Percentiles rank a stretch among this genome's conserved stretches.
These are phyloP conservation scores for Drosophila repleta DNA, from an alignment of 1,140 invertebrate species.

Conservation along the genomic window DNA sequence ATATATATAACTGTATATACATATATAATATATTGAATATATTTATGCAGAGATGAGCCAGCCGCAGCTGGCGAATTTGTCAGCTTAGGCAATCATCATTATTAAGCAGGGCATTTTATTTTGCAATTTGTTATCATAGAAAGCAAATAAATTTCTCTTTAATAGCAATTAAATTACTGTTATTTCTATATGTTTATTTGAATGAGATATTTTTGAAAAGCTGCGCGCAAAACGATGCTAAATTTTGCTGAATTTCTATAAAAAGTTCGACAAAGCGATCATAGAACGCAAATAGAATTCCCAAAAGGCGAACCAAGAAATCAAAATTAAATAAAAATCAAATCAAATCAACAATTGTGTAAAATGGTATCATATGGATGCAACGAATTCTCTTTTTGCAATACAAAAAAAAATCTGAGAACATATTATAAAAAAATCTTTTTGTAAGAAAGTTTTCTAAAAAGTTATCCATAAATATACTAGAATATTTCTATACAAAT, in stretches of 20 bases:
- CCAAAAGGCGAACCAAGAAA: not conserved
- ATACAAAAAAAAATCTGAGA: too few relatives aligned
- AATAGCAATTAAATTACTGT: slow-evolving; percentile 24
- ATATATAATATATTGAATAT: not conserved
- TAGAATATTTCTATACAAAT: too few relatives aligned
- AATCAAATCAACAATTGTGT: not conserved
- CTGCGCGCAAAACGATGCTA: not conserved
- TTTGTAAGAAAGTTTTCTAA: too few relatives aligned
- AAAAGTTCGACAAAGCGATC: slow-evolving; percentile 27
- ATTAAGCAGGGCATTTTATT: not conserved
- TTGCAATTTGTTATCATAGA: slow-evolving; percentile 1
- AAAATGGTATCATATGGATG: not conserved
- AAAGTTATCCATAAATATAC: too few relatives aligned
- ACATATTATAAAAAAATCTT: too few relatives aligned
- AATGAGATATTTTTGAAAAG: slow-evolving; percentile 9
- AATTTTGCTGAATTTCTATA: slow-evolving; percentile 8
- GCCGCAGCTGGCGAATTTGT: slow-evolving; percentile 17
- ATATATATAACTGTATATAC: not conserved
- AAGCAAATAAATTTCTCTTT: not conserved
- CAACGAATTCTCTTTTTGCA: not conserved
- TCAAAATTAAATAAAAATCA: not conserved
- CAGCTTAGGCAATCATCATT: not conserved
- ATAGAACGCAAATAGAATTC: slow-evolving; percentile 25
- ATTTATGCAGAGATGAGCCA: not conserved
- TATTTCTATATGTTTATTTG: slow-evolving; percentile 6